Evolutionary conservation across 2,797 vertebrate species (phyloP).

Genomic region (Uromys caudimaculatus): DNA sequence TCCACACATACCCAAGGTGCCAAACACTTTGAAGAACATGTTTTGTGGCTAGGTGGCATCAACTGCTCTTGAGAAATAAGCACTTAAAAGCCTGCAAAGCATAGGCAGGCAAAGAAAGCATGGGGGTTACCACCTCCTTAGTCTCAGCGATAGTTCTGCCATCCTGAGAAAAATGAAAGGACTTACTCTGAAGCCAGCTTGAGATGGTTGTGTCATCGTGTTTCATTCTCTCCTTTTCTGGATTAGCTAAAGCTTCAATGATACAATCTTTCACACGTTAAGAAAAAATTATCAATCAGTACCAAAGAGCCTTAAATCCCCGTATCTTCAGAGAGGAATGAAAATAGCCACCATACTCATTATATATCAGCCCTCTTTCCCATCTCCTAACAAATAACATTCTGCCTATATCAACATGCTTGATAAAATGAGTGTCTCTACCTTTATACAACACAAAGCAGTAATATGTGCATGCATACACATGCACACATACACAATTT

Average conservation of each 20-base stretch:
- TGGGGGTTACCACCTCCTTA: not conserved
- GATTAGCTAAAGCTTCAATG: slow-evolving; percentile 99
- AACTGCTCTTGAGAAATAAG: slow-evolving; percentile 42
- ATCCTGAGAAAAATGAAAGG: slow-evolving; percentile 67
- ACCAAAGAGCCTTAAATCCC: slow-evolving; percentile 44
- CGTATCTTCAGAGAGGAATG: not conserved
- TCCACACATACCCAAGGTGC: not conserved
- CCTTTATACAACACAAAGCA: slow-evolving; percentile 21
- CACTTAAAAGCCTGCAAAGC: slow-evolving; percentile 16
- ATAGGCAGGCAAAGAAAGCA: slow-evolving; percentile 20
- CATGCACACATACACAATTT: not conserved
- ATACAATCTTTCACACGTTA: slow-evolving; percentile 94
- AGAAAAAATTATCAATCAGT: slow-evolving; percentile 71
- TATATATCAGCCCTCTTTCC: slow-evolving; percentile 31
- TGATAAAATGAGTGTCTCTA: slow-evolving; percentile 40
- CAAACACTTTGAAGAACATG: not conserved
- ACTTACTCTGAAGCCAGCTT: slow-evolving; percentile 98
- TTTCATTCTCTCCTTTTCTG: slow-evolving; percentile 99
- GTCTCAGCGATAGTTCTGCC: not conserved
- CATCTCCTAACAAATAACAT: slow-evolving; percentile 45
- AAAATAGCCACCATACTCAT: slow-evolving; percentile 50
- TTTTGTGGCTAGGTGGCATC: not conserved
- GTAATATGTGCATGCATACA: not conserved
- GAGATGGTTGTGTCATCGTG: slow-evolving; percentile 99
- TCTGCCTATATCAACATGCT: slow-evolving; percentile 21